These are phyloP conservation scores for Oreocharis arfaki DNA, from an alignment of 2,113 vertebrate species.

Conservation along the genomic window DNA sequence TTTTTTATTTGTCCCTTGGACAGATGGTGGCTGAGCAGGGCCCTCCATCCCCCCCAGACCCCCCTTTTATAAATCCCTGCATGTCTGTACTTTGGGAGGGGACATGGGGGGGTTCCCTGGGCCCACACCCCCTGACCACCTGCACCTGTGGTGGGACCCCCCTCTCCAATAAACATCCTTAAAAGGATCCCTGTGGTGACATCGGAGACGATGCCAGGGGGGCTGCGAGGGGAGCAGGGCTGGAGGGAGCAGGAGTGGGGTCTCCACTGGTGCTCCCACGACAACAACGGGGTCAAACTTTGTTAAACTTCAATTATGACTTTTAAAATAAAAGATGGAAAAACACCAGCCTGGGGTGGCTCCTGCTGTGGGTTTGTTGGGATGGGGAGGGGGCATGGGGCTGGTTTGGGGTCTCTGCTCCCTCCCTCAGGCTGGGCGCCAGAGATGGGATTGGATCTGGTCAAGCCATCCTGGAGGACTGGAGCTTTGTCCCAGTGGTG, in stretches of 20 bases:
- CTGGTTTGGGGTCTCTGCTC: neutral
- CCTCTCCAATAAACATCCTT: neutral
- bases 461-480: neutral
- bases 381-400: neutral
- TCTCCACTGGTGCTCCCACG: neutral
- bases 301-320: slow-evolving; percentile 75
- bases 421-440: rapidly evolving
- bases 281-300: slow-evolving; percentile 48
- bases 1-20: slow-evolving; percentile 36
- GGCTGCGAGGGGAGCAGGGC: neutral
- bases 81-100: slow-evolving; percentile 44
- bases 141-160: neutral
- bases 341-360: neutral
- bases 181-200: neutral
- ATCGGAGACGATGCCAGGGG: neutral
- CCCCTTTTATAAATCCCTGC: slow-evolving; percentile 57
- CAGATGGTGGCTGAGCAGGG: slow-evolving; percentile 20
- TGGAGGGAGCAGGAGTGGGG: neutral
- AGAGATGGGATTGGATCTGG: too few species aligned
- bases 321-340: slow-evolving; percentile 76
- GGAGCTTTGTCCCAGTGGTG: neutral
- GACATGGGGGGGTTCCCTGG: neutral
- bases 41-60: neutral
- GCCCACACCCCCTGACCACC: neutral
- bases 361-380: neutral